Base-by-base conservation (phyloP, 2,888 invertebrate species). In the Andrena chrysosceles region DNA sequence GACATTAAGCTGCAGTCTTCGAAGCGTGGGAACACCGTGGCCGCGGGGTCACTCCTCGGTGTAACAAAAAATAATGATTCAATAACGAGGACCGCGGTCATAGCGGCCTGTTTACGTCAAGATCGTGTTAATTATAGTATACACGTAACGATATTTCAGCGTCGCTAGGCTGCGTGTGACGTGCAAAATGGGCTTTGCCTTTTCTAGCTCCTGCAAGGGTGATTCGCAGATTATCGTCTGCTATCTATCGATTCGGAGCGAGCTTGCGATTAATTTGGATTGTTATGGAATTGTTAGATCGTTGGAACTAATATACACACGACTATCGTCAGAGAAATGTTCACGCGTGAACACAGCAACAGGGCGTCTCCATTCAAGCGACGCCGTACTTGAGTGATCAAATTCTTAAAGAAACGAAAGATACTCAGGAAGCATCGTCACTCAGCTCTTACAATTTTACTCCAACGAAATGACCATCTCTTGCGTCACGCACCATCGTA, bases 21-120 rank as follows among this genome's bases (percentile, higher is more conserved):
- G 68, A 86, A 59, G 70, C 82, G 77, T 87, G 82, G 77, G 80
- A 87, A 86, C 71, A 56, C 42, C 35, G 56, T 49, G 60, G 29
- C 56, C 54, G 54, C 68, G 35, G 23, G 63, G 7, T 35, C 35
- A 60, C 1, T 56, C 62, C 76, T 85, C 68, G 67, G 13, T 20
- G 31, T 8, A 59, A 33, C 48, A 23, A 52, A 62, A 63, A 33
- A 35, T 31, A 67, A 49, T 2, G 29, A 54, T 13, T 20, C 33
- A 29, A 48, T 54, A 52, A 35, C n/a, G 26, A 20, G 59, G 31
- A 42, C 29, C 10, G 20, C 48, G 6, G 20, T 23, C 74, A 31
- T 33, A 23, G 31, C 31, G 10, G 16, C 69, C 35, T 56, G 10
- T 66, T 59, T 42, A 26, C 64, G 60, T 75, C 67, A 16, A 31